Evolutionary conservation across 1,140 invertebrate species (phyloP).

Genomic region (Pararge aegeria): DNA sequence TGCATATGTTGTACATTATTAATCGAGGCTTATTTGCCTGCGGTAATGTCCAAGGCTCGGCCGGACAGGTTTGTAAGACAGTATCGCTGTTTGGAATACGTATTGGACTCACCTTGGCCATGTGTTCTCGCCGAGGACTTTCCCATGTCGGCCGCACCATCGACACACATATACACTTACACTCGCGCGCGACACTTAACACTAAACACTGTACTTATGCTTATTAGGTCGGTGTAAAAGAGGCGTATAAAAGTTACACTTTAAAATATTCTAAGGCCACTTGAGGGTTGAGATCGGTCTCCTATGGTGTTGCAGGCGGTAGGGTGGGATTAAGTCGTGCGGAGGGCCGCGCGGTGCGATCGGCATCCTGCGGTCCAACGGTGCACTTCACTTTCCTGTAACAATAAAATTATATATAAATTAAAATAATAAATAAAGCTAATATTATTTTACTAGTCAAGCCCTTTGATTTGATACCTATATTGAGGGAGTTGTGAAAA

Average conservation of each 20-base stretch:
- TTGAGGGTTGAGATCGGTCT: slow-evolving; percentile 65
- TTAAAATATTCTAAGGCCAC: slow-evolving; percentile 73
- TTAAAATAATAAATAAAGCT: too few relatives aligned
- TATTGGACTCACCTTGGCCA: slow-evolving; percentile 74
- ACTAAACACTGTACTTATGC: slow-evolving; percentile 60
- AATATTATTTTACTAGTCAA: slow-evolving; percentile 9
- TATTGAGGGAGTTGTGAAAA: too few relatives aligned
- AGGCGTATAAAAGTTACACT: slow-evolving; percentile 74
- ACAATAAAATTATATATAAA: slow-evolving; percentile 40
- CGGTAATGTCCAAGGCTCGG: slow-evolving; percentile 5
- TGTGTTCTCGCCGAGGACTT: slow-evolving; percentile 80
- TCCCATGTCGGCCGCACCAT: slow-evolving; percentile 80
- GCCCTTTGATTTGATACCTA: too few relatives aligned
- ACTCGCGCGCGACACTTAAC: slow-evolving; percentile 62
- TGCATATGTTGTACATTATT: too few relatives aligned
- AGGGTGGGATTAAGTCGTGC: slow-evolving; percentile 54
- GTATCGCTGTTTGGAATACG: slow-evolving; percentile 22
- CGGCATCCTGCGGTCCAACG: slow-evolving; percentile 66
- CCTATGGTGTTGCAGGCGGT: slow-evolving; percentile 61
- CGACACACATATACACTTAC: slow-evolving; percentile 67
- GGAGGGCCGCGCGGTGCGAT: slow-evolving; percentile 68
- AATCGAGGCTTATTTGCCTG: background rate
- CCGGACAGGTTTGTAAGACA: slow-evolving; percentile 26
- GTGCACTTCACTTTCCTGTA: slow-evolving; percentile 55
- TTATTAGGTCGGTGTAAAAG: slow-evolving; percentile 74